Evolutionary conservation across 2,888 invertebrate genomes (phyloP).

Genomic region (Axea sp.): DNA sequence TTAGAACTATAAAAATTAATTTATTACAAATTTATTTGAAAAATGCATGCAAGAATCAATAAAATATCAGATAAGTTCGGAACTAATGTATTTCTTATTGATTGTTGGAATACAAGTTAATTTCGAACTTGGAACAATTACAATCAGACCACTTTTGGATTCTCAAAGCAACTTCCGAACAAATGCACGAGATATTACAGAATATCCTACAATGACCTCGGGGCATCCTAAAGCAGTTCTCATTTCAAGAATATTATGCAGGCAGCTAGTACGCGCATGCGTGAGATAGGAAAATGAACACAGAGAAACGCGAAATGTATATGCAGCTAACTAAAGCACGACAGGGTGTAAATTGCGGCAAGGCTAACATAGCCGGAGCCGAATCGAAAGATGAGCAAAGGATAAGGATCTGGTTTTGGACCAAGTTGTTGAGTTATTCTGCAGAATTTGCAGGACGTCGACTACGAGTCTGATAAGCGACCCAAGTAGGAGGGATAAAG

Average conservation of each 20-base stretch:
- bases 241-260: slow-evolving; percentile 38
- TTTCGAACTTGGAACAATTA: no score
- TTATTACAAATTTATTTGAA: no score
- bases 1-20: no score
- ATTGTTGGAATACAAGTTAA: no score
- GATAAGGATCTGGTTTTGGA: slow-evolving; percentile 65
- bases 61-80: no score
- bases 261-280: slow-evolving; percentile 43
- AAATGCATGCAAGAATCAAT: no score
- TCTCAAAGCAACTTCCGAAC: slow-evolving; percentile 30
- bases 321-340: slow-evolving; percentile 64
- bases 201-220: slow-evolving; percentile 23
- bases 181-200: slow-evolving; percentile 37
- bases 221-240: slow-evolving; percentile 48
- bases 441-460: slow-evolving; percentile 59
- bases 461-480: slow-evolving; percentile 48
- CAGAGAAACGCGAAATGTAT: slow-evolving; percentile 52
- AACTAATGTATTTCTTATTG: no score
- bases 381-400: slow-evolving; percentile 60
- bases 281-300: slow-evolving; percentile 34
- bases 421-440: slow-evolving; percentile 43
- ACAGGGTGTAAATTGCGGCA: slow-evolving; percentile 72
- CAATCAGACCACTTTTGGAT: no score
- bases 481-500: slow-evolving; percentile 47
- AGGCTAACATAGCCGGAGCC: slow-evolving; percentile 64